Conservation (phyloP, 2,113 vertebrate genomes). For the Athene cunicularia region DNA sequence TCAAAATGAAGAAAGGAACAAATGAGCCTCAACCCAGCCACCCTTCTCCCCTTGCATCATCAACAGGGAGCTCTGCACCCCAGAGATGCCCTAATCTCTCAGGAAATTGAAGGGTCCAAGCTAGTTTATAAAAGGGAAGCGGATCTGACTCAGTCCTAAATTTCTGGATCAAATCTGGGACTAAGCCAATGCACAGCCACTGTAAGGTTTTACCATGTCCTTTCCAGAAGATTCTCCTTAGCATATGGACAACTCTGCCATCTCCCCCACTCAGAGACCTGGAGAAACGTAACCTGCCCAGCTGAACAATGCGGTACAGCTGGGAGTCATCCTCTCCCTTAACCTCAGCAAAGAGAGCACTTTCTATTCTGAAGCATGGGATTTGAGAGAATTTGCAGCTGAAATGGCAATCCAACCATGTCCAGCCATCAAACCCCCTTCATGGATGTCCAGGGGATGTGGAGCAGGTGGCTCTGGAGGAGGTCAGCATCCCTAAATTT, state of each 20-base stretch:
- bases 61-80: neutral
- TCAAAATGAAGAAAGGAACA: neutral
- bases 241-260: neutral
- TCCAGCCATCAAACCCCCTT: neutral
- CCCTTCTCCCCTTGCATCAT: neutral
- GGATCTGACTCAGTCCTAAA: neutral
- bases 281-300: neutral
- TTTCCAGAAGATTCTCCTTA: neutral
- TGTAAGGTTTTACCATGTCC: neutral
- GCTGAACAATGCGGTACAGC: accelerated
- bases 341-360: neutral
- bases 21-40: neutral
- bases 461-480: neutral
- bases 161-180: neutral
- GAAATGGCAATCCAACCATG: neutral
- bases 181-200: neutral
- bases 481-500: neutral
- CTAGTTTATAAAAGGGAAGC: neutral
- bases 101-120: neutral
- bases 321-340: neutral
- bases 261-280: neutral
- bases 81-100: neutral
- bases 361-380: neutral
- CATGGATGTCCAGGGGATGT: neutral
- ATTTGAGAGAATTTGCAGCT: neutral